Evolutionary conservation across 1,140 invertebrate genomes (phyloP).

Genomic region (Hirudo medicinalis): DNA sequence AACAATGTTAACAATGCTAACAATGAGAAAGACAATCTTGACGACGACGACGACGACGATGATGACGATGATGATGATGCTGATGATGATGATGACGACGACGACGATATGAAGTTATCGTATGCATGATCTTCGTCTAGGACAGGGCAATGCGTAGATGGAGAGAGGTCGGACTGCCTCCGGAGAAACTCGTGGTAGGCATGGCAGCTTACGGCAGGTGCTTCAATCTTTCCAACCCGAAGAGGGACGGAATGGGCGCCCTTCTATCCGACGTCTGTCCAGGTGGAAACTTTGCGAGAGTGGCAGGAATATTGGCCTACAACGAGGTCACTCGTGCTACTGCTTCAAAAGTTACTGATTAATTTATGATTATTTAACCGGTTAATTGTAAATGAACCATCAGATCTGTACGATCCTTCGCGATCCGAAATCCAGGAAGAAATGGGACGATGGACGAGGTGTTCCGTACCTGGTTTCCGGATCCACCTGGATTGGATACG

Average conservation of each 20-base stretch:
- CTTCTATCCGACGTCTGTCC: not conserved
- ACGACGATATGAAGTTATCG: not conserved
- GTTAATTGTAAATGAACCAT: too few relatives aligned
- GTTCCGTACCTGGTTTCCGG: constrained; percentile 61
- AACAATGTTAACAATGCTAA: too few relatives aligned
- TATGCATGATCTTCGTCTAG: not conserved
- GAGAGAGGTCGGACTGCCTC: not conserved
- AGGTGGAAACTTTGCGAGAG: not conserved
- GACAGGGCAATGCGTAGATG: not conserved
- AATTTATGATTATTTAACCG: too few relatives aligned
- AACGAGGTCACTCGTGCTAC: constrained; percentile 10
- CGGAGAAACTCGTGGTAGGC: not conserved
- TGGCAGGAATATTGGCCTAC: not conserved
- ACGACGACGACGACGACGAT: too few relatives aligned
- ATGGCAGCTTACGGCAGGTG: not conserved
- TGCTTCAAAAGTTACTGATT: too few relatives aligned
- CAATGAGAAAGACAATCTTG: too few relatives aligned
- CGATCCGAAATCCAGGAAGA: constrained; percentile 33
- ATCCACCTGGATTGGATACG: constrained; percentile 80
- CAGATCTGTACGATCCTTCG: constrained; percentile 34
- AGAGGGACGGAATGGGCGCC: not conserved
- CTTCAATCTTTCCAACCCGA: not conserved
- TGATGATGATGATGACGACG: too few relatives aligned
- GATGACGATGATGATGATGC: too few relatives aligned
- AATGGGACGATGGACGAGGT: constrained; percentile 53